Base-by-base conservation (phyloP, 1,140 invertebrate species). In the Ylistrum balloti region DNA sequence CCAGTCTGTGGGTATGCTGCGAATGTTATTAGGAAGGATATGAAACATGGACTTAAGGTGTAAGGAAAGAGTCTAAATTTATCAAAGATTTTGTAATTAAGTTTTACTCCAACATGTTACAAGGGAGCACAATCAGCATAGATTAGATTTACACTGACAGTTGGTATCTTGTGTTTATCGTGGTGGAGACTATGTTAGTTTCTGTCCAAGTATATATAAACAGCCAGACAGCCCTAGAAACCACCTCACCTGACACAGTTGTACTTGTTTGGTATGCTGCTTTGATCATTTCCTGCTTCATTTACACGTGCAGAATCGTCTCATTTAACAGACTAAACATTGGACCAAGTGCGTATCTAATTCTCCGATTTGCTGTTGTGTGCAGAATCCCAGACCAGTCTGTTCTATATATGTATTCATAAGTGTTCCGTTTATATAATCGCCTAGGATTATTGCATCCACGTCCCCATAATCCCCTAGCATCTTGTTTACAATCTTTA, bases 221-320 rank as follows among this genome's bases (percentile, higher is more conserved):
- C 56, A 28, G 1, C 22, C 22, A 0, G 56, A 28, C n/a, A 17
- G 28, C 56, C n/a, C 56, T 74, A 9, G 3, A 28, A 11, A 28
- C 56, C 1, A n/a, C 28, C 22, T 0, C 22, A 28, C 17, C 56
- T 17, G 56, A 74, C 56, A 74, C 28, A n/a, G n/a, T 28, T 74
- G n/a, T n/a, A 74, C 9, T 28, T 74, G 56, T 74, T 74, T 74
- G 56, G 28, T 74, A n/a, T 74, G 15, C 13, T 86, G 41, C 74
- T 45, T 56, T 86, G 86, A 86, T 89, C 33, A 38, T 32, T 22
- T 11, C 85, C 74, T 89, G 35, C 45, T 89, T 45, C 86, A 48
- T 85, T 86, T 45, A 74, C 22, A 74, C 17, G 28, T 17, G 2
- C 11, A 17, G 11, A 48, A 48, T 20, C 22, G 15, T 48, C 11